Evolutionary conservation across 2,888 invertebrate species (phyloP).

Genomic region (Oxyscelio sp.): DNA sequence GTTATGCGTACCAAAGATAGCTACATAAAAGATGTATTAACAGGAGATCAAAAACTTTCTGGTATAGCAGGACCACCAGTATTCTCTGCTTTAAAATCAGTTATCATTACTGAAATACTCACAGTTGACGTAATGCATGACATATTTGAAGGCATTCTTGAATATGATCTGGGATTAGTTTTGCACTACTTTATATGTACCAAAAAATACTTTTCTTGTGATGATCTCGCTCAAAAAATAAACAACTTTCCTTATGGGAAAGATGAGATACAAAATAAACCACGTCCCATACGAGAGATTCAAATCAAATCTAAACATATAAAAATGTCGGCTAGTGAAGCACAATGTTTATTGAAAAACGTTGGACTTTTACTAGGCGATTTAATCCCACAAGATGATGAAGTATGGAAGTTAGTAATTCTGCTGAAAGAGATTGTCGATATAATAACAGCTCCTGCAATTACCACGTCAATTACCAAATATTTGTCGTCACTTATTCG

Average conservation of each 20-base stretch:
- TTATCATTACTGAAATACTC: conserved; percentile 21
- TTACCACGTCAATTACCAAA: conserved; percentile 29
- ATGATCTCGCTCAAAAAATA: conserved; percentile 61
- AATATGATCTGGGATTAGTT: conserved; percentile 71
- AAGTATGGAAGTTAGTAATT: conserved; percentile 64
- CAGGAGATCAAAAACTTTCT: conserved; percentile 27
- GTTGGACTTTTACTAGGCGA: conserved; percentile 65
- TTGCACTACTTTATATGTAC: no score
- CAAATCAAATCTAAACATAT: conserved; percentile 32
- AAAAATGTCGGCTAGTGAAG: conserved; percentile 69
- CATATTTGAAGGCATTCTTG: conserved; percentile 64
- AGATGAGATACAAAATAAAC: conserved; percentile 60
- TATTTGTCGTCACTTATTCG: conserved; percentile 49
- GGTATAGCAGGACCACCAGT: conserved; percentile 57
- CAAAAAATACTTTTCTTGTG: conserved; percentile 60
- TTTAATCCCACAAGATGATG: conserved; percentile 45
- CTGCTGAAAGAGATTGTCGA: conserved; percentile 66
- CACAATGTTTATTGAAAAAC: conserved; percentile 48
- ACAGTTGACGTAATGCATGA: conserved; percentile 64
- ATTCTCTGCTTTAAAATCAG: conserved; percentile 14
- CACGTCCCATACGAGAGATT: neutral
- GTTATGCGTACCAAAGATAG: neutral
- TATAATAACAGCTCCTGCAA: conserved; percentile 43
- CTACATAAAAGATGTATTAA: neutral
- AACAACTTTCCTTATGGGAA: conserved; percentile 36